These are phyloP conservation scores for Pseudomyrmex gracilis DNA, from an alignment of 1,140 invertebrate genomes.

Conservation along the genomic window DNA sequence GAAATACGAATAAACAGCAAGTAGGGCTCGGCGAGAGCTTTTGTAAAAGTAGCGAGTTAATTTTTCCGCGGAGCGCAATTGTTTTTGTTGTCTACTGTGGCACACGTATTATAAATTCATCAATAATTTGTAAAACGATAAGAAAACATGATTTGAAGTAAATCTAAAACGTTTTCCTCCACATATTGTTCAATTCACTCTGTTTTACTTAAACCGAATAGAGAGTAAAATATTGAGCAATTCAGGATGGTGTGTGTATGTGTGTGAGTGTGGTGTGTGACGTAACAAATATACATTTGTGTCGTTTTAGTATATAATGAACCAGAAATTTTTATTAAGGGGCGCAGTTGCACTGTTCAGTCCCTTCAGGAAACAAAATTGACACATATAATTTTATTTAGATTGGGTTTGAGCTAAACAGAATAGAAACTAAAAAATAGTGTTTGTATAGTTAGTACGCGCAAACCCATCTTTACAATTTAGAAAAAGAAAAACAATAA, in stretches of 20 bases:
- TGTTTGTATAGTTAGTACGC: conserved; percentile 62
- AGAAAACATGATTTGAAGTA: background rate
- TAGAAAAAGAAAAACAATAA: conserved; percentile 69
- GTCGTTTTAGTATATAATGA: conserved; percentile 68
- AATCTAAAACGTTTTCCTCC: background rate
- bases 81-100: background rate
- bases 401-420: conserved; percentile 66
- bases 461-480: conserved; percentile 77
- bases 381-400: conserved; percentile 65
- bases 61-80: background rate
- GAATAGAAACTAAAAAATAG: conserved; percentile 66
- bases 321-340: conserved; percentile 81
- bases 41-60: background rate
- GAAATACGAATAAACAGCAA: conserved; percentile 27
- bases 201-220: background rate
- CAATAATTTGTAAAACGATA: conserved; percentile 9
- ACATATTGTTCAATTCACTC: no score
- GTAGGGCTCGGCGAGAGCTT: background rate
- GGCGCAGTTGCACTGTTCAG: conserved; percentile 62
- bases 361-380: conserved; percentile 70
- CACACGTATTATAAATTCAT: background rate
- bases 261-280: conserved; percentile 2
- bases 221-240: conserved; percentile 13
- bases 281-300: conserved; percentile 39
- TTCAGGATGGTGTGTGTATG: background rate